Conservation (phyloP, 2,797 vertebrate species). For the Lycodopsis pacificus region DNA sequence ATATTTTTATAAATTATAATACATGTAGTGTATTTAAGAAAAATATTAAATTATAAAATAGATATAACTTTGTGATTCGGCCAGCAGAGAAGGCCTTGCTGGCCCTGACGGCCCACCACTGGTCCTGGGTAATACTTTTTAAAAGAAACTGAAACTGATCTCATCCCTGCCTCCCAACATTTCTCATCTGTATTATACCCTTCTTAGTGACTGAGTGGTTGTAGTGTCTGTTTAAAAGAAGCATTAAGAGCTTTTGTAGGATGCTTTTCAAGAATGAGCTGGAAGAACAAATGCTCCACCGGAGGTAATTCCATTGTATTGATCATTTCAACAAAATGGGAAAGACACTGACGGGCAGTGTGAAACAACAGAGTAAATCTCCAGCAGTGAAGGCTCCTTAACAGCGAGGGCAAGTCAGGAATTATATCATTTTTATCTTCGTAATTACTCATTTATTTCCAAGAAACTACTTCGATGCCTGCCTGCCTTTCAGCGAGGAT, state of each 20-base stretch:
- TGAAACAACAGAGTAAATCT: constrained; percentile 43
- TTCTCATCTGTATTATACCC: constrained; percentile 58
- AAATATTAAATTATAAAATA: no score
- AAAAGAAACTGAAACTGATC: constrained; percentile 50
- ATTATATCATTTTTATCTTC: constrained; percentile 39
- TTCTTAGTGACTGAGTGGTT: constrained; percentile 52
- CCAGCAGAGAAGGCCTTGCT: no score
- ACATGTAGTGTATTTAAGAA: no score
- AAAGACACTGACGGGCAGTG: constrained; percentile 37
- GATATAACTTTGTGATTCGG: no score
- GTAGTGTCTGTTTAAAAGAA: constrained; percentile 58
- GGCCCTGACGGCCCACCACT: no score
- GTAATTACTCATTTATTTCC: constrained; percentile 48
- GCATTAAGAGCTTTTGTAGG: constrained; percentile 63
- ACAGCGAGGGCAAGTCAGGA: not conserved
- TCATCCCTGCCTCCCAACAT: constrained; percentile 45
- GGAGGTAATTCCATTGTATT: constrained; percentile 54
- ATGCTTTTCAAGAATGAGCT: constrained; percentile 61
- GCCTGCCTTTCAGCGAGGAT: constrained; percentile 31
- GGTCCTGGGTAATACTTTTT: constrained; percentile 39
- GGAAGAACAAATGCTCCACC: constrained; percentile 49
- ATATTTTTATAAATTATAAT: no score
- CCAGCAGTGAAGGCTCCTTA: constrained; percentile 15
- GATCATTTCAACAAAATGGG: constrained; percentile 59
- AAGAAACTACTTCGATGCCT: constrained; percentile 28